phyloP scores from a whole-genome alignment of 2,888 invertebrate species.

The Nymphalis polychloros region DNA sequence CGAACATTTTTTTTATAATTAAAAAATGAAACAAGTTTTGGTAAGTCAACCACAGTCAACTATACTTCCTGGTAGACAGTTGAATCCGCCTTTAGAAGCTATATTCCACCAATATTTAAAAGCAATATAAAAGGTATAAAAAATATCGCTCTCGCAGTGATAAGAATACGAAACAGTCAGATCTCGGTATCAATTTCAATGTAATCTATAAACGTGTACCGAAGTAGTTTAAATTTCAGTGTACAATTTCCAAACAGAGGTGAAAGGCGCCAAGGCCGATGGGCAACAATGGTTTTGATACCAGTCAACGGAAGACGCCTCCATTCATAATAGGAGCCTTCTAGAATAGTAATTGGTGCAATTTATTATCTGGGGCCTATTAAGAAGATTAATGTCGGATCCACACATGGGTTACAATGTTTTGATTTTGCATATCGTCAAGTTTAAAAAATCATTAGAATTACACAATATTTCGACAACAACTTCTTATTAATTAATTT shows the following conservation, averaged over 20 bases:
- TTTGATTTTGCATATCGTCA: conserved; percentile 6
- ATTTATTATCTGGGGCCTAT: conserved; percentile 33
- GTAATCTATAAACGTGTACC: conserved; percentile 23
- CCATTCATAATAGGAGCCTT: conserved; percentile 62
- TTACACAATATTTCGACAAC: too few species aligned
- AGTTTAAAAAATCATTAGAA: not conserved
- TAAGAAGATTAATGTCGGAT: conserved; percentile 20
- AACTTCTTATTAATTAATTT: too few species aligned
- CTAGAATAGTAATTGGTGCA: conserved; percentile 53
- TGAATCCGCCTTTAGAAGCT: not conserved
- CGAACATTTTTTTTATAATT: too few species aligned
- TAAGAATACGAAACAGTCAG: conserved; percentile 24
- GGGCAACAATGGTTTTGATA: conserved; percentile 51
- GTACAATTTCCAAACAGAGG: conserved; percentile 63
- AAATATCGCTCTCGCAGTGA: conserved; percentile 15
- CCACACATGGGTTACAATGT: conserved; percentile 9
- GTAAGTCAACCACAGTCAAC: not conserved
- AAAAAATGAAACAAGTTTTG: not conserved
- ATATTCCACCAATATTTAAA: not conserved
- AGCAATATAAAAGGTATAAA: not conserved
- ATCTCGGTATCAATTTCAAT: conserved; percentile 22
- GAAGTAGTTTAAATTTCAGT: conserved; percentile 50
- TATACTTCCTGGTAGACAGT: not conserved
- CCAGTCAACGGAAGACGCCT: conserved; percentile 62
- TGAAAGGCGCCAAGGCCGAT: conserved; percentile 72